These are phyloP conservation scores for Dendrolimus pini DNA, from an alignment of 2,888 invertebrate species.

Conservation along the genomic window DNA sequence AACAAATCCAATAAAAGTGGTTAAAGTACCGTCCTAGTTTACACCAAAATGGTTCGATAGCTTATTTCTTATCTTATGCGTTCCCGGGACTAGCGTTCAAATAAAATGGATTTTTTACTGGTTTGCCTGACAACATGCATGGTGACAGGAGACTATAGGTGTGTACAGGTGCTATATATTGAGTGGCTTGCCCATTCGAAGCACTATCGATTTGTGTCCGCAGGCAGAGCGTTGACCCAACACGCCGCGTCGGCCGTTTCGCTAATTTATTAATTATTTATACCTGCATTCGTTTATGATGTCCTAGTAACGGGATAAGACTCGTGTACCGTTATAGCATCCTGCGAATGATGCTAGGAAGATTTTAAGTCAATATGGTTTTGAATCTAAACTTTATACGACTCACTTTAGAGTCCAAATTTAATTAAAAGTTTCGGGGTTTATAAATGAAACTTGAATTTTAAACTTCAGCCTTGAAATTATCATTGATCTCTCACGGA, in stretches of 20 bases:
- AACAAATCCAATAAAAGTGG: no score
- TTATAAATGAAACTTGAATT: no score
- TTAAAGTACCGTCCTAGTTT: no score
- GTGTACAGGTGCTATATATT: slow-evolving; percentile 38
- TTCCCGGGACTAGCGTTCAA: no score
- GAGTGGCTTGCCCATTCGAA: slow-evolving; percentile 68
- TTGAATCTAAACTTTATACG: no score
- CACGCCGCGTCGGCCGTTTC: slow-evolving; percentile 43
- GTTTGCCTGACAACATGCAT: slow-evolving; percentile 15
- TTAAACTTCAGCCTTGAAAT: slow-evolving; percentile 2
- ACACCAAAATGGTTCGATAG: no score
- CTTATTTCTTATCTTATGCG: no score
- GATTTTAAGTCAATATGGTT: slow-evolving; percentile 1
- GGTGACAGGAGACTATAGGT: slow-evolving; percentile 28
- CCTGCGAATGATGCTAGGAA: slow-evolving; percentile 7
- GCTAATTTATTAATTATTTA: slow-evolving; percentile 74
- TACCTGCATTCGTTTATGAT: slow-evolving; percentile 40
- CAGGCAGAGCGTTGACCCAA: slow-evolving; percentile 60
- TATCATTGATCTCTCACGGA: no score
- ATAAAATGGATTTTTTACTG: no score
- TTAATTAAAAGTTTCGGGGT: no score
- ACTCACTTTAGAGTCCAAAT: no score
- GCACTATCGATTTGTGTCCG: slow-evolving; percentile 69
- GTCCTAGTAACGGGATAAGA: slow-evolving; percentile 24
- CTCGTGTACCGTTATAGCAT: slow-evolving; percentile 7